Evolutionary conservation across 2,797 vertebrate species (phyloP), one percentile per base, ranked within the genome.

Genomic region (Sparus aurata): DNA sequence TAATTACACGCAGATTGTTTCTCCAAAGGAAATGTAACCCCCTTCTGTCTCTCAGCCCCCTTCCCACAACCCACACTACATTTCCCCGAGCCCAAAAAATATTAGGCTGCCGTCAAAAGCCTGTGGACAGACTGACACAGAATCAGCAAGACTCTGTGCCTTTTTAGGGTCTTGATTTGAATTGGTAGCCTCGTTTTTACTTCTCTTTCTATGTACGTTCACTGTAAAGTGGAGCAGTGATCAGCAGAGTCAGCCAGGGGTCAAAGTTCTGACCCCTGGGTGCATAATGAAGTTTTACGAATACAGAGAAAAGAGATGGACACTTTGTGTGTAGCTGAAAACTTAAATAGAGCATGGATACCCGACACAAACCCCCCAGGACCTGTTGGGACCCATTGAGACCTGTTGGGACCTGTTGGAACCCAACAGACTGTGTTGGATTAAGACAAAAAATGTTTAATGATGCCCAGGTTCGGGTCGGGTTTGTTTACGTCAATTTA

Each of bases 1-100:
- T 94, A 95, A 95, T 94, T 94, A 94, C 86, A 90, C 77, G 64
- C 92, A 94, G 91, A 94, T 93, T 95, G 93, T 95, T 94, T 89
- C 83, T 90, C 87, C 85, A 88, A 87, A 94, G 91, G 90, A 94
- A 94, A 89, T 59, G 53, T 81, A 87, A 75, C 79, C 90, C 85
- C 77, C 83, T 74, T 88, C 69, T 69, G 57, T 72, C 75, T 84
- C 76, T 68, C 53, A 63, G 79, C 75, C 88, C 77, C 75, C 57
- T 80, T 78, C 88, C 84, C 91, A 88, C 84, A 89, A 84, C 72
- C 79, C 69, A 82, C 87, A 75, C 74, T 65, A 47, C 73, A 84
- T 83, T 85, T 86, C 71, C 75, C 79, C 22, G 38, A 82, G 79
- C 68, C 87, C 85, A 73, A 84, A 91, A 91, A 90, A 87, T 64